Percentiles rank a stretch among this genome's conserved stretches.
phyloP scores from a whole-genome alignment of 2,797 vertebrate genomes.

The Hoplostethus mediterraneus region DNA sequence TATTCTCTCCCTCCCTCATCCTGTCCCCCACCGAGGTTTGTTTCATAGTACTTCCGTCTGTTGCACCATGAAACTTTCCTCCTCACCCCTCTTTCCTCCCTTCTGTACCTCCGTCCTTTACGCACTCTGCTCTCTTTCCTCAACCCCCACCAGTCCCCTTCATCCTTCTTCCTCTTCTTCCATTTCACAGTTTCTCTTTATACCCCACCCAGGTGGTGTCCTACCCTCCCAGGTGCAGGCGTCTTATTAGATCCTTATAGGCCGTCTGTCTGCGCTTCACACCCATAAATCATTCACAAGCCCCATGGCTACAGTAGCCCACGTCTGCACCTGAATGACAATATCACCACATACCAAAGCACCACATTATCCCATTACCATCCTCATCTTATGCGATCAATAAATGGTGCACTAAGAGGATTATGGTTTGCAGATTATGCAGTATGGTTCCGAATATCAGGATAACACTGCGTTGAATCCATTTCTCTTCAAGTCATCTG shows the following conservation, averaged over 20 bases:
- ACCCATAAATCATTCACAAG: constrained; percentile 62
- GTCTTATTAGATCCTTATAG: constrained; percentile 60
- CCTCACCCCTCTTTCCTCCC: too few species aligned
- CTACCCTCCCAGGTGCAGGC: constrained; percentile 44
- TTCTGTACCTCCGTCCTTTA: too few species aligned
- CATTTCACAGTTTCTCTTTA: not conserved
- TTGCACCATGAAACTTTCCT: too few species aligned
- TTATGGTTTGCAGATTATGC: not conserved
- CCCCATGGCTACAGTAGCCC: constrained; percentile 28
- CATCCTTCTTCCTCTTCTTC: not conserved
- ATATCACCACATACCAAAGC: constrained; percentile 16
- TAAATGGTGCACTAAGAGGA: not conserved
- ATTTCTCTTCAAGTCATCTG: not conserved
- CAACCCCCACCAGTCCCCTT: not conserved
- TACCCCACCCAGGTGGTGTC: constrained; percentile 9
- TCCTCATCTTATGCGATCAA: not conserved
- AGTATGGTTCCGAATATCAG: too few species aligned
- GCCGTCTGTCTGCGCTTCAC: constrained; percentile 11
- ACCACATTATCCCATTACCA: not conserved
- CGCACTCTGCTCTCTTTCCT: not conserved
- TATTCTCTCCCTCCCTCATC: too few species aligned
- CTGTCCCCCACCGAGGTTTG: too few species aligned
- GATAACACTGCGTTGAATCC: not conserved
- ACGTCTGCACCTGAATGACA: constrained; percentile 52
- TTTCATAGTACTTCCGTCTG: too few species aligned